These are phyloP conservation scores for Tachycineta bicolor DNA, from an alignment of 2,113 vertebrate genomes.

Conservation along the genomic window DNA sequence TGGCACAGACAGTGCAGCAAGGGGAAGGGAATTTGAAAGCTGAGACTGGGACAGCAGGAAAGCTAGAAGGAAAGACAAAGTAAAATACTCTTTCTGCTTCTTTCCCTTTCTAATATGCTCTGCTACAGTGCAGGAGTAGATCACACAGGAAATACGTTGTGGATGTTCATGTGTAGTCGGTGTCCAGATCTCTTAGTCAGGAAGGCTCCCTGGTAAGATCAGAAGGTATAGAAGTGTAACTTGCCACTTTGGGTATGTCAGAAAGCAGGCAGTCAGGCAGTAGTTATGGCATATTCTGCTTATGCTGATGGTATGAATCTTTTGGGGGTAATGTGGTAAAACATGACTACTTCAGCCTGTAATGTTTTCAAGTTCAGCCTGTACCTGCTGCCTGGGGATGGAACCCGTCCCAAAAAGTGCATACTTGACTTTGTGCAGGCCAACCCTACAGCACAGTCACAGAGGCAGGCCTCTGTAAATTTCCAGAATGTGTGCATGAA, in stretches of 20 bases:
- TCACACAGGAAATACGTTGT: not conserved
- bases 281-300: not conserved
- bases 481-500: not conserved
- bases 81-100: not conserved
- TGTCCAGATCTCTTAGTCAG: not conserved
- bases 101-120: accelerated
- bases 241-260: not conserved
- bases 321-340: not conserved
- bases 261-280: not conserved
- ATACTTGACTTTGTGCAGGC: not conserved
- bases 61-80: not conserved
- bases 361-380: not conserved
- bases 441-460: not conserved
- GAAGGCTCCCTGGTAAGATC: not conserved
- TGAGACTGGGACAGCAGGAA: not conserved
- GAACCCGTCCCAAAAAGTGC: not conserved
- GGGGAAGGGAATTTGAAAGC: not conserved
- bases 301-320: not conserved
- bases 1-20: not conserved
- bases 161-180: not conserved
- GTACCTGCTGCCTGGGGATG: not conserved
- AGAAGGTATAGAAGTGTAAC: not conserved
- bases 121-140: not conserved
- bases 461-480: not conserved
- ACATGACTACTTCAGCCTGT: not conserved